Conservation (phyloP, 2,888 invertebrate species). For the Stenoptilia bipunctidactyla region DNA sequence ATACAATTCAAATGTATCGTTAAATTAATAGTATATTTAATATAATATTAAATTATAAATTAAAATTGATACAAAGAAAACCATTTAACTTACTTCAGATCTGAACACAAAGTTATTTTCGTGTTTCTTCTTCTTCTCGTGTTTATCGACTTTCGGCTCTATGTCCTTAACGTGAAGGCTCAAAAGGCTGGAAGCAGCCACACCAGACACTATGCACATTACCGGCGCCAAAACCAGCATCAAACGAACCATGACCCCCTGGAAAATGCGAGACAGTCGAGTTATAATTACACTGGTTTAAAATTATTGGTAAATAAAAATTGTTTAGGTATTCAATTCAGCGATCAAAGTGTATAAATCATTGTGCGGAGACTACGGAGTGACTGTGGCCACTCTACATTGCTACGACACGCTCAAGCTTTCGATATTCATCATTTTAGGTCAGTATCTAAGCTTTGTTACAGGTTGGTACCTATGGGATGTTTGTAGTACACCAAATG, state of each 20-base stretch:
- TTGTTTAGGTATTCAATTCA: no score
- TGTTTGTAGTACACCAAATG: no score
- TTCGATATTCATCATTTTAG: constrained; percentile 42
- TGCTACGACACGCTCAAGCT: constrained; percentile 51
- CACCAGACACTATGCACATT: constrained; percentile 97
- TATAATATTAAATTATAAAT: no score
- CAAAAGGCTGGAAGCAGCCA: constrained; percentile 89
- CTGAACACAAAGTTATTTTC: constrained; percentile 83
- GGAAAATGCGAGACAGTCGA: constrained; percentile 8
- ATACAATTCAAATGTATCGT: no score
- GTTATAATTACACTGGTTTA: constrained; percentile 16
- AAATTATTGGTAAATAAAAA: background rate
- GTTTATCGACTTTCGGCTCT: constrained; percentile 77
- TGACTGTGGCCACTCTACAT: constrained; percentile 32
- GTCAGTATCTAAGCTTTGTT: no score
- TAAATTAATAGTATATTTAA: no score
- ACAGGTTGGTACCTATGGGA: no score
- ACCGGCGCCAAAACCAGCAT: constrained; percentile 98
- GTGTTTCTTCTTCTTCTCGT: constrained; percentile 74
- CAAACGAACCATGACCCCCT: constrained; percentile 99
- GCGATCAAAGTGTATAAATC: constrained; percentile 76
- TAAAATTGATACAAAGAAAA: background rate
- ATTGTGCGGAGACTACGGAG: constrained; percentile 53
- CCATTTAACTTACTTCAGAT: constrained; percentile 75
- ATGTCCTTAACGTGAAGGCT: constrained; percentile 89